Evolutionary conservation across 2,113 vertebrate genomes (phyloP).

Genomic region (Polypterus senegalus): DNA sequence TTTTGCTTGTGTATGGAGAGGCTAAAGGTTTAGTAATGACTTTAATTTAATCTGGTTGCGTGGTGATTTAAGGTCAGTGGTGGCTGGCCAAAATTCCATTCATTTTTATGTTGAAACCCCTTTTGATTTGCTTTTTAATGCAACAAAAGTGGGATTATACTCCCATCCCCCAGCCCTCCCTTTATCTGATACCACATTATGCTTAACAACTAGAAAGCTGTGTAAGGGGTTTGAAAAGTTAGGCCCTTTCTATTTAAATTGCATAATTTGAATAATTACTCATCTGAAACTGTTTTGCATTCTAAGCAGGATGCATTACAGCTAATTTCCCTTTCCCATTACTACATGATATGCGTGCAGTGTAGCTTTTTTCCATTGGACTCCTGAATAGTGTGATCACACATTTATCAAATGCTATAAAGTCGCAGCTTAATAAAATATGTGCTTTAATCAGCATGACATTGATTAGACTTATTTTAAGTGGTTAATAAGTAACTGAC

Average conservation of each 20-base stretch:
- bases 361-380: neutral
- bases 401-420: neutral
- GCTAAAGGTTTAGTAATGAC: too few relatives aligned
- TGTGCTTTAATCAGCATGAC: too few relatives aligned
- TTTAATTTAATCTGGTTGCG: neutral
- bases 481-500: too few relatives aligned
- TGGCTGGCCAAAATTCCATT: slow-evolving; percentile 24
- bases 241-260: neutral
- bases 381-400: neutral
- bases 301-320: neutral
- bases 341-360: neutral
- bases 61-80: slow-evolving; percentile 9
- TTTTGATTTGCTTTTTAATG: slow-evolving; percentile 2
- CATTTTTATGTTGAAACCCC: slow-evolving; percentile 16
- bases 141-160: slow-evolving; percentile 32
- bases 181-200: slow-evolving; percentile 15
- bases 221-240: slow-evolving; percentile 19
- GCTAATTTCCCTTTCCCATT: neutral
- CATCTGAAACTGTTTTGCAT: neutral
- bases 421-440: too few relatives aligned
- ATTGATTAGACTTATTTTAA: too few relatives aligned
- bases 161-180: slow-evolving; percentile 17
- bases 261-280: neutral
- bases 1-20: too few relatives aligned
- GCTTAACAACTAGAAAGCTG: slow-evolving; percentile 25